Conservation (phyloP, 1,140 invertebrate species). For the Brachionus plicatilis region DNA sequence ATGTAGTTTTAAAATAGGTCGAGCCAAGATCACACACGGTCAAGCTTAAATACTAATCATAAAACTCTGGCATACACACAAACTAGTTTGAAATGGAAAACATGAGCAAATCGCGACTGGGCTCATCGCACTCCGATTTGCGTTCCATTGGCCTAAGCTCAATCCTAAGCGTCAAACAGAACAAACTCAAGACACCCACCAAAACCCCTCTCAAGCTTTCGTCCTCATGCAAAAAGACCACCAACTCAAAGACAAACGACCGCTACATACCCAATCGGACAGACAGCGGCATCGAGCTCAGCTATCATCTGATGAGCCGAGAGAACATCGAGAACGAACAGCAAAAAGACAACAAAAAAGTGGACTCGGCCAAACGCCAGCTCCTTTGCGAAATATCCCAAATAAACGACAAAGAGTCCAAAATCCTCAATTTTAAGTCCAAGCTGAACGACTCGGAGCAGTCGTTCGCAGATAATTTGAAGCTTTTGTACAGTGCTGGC, state of each 20-base stretch:
- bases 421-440: conserved; percentile 2
- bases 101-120: neutral
- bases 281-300: neutral
- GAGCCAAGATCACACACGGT: neutral
- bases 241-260: neutral
- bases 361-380: neutral
- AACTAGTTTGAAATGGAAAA: neutral
- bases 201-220: neutral
- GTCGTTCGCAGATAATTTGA: neutral
- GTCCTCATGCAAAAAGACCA: neutral
- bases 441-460: conserved; percentile 15
- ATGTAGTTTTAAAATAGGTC: too few relatives aligned
- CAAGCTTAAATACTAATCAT: neutral
- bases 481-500: conserved; percentile 1
- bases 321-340: conserved; percentile 10
- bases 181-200: neutral
- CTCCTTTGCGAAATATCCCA: neutral
- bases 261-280: conserved; percentile 15
- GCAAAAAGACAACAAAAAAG: neutral
- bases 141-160: neutral
- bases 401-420: neutral
- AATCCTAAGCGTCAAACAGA: neutral
- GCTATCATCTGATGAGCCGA: conserved; percentile 24
- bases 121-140: neutral
- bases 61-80: neutral